phyloP scores from a whole-genome alignment of 2,797 vertebrate species.

The Cephalopachus bancanus region DNA sequence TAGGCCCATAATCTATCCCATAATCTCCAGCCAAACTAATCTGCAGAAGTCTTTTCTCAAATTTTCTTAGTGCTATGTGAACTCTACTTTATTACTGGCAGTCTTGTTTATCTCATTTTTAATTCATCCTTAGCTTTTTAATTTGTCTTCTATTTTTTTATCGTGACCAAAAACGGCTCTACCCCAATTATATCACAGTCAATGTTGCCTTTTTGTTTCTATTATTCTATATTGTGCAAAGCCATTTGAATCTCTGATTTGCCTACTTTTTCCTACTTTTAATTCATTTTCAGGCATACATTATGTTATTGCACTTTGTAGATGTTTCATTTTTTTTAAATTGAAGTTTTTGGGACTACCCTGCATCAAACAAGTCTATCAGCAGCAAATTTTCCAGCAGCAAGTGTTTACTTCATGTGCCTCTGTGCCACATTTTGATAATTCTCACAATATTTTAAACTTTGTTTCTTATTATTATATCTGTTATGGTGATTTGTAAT shows the following conservation, averaged over 20 bases:
- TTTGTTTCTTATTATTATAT: not conserved
- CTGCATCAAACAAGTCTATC: not conserved
- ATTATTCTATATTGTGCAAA: not conserved
- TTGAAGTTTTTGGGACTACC: not conserved
- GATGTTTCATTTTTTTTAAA: not conserved
- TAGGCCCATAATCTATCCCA: not conserved
- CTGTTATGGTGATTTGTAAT: not conserved
- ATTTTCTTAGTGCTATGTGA: not conserved
- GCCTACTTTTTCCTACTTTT: not conserved
- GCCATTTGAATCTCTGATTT: not conserved
- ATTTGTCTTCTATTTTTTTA: not conserved
- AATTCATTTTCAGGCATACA: not conserved
- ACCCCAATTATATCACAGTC: not conserved
- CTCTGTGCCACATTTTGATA: not conserved
- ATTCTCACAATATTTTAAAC: not conserved
- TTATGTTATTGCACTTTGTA: not conserved
- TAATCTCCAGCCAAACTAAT: not conserved
- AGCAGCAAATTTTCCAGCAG: not conserved
- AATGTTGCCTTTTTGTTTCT: not conserved
- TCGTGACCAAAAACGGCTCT: not conserved
- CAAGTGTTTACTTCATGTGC: not conserved
- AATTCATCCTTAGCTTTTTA: not conserved
- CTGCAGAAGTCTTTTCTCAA: not conserved
- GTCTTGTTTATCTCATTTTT: not conserved
- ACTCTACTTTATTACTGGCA: not conserved